These are phyloP conservation scores for Ormyrus nitidulus DNA, from an alignment of 2,888 invertebrate species.

Conservation along the genomic window DNA sequence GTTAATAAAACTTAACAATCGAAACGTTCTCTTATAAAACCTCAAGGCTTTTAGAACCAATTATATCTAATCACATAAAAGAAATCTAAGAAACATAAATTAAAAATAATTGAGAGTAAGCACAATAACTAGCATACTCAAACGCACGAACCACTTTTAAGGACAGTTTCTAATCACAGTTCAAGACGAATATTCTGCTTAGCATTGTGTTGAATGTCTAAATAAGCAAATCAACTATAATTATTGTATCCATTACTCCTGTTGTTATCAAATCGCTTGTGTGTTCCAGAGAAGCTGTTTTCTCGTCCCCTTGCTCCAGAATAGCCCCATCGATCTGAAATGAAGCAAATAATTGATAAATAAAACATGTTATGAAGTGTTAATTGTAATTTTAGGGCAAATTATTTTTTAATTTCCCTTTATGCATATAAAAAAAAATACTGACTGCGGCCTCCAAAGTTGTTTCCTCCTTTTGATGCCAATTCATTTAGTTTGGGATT, in stretches of 20 bases:
- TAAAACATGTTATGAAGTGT: background rate
- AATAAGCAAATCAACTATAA: conserved; percentile 63
- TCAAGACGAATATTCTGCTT: conserved; percentile 56
- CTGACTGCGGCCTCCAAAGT: conserved; percentile 76
- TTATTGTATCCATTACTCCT: conserved; percentile 65
- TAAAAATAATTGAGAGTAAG: conserved; percentile 43
- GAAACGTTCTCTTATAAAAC: conserved; percentile 3
- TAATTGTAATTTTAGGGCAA: background rate
- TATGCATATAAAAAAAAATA: conserved; percentile 20
- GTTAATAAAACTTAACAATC: no score
- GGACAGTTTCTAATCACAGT: conserved; percentile 60
- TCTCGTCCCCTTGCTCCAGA: conserved; percentile 66
- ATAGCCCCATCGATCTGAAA: conserved; percentile 70
- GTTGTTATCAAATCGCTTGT: conserved; percentile 68
- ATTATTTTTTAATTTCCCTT: background rate
- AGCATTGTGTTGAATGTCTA: conserved; percentile 55
- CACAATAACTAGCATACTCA: conserved; percentile 44
- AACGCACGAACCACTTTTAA: conserved; percentile 54
- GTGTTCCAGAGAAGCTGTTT: conserved; percentile 65
- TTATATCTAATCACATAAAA: conserved; percentile 40
- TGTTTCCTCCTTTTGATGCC: conserved; percentile 82
- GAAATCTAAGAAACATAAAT: conserved; percentile 45
- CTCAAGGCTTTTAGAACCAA: conserved; percentile 50
- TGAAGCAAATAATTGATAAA: conserved; percentile 28
- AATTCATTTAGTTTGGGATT: conserved; percentile 91